phyloP scores from a whole-genome alignment of 1,140 invertebrate species.

The Lepidurus apus region DNA sequence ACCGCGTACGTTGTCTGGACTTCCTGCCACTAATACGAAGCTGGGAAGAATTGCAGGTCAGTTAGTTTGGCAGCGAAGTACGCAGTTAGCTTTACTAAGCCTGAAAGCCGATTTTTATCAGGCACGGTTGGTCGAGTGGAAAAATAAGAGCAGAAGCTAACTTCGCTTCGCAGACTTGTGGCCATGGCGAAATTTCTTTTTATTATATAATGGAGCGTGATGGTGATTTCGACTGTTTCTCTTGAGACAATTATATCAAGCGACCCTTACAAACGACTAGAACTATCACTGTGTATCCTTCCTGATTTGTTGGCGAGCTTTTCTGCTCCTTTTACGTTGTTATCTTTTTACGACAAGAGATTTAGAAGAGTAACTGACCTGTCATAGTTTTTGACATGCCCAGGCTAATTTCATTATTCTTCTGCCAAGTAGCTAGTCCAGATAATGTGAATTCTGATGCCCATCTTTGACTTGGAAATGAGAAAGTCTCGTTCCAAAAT shows the following conservation, averaged over 20 bases:
- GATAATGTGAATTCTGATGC: no score
- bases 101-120: not conserved
- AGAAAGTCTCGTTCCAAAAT: no score
- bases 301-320: not conserved
- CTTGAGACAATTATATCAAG: not conserved
- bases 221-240: not conserved
- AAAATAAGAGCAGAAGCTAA: not conserved
- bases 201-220: not conserved
- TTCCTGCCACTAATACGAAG: not conserved
- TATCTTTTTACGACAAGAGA: not conserved
- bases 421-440: not conserved
- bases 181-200: not conserved
- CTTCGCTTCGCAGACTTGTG: not conserved
- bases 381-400: not conserved
- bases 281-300: not conserved
- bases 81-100: not conserved
- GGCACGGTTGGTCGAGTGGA: not conserved
- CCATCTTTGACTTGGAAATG: no score
- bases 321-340: not conserved
- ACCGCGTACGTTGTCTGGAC: not conserved
- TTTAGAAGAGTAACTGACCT: not conserved
- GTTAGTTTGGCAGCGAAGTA: not conserved
- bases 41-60: not conserved
- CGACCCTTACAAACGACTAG: not conserved
- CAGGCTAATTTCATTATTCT: not conserved